Percentiles rank a stretch among this genome's conserved stretches.
Conservation (phyloP, 2,888 invertebrate genomes). For the Marronus borbonicus region DNA sequence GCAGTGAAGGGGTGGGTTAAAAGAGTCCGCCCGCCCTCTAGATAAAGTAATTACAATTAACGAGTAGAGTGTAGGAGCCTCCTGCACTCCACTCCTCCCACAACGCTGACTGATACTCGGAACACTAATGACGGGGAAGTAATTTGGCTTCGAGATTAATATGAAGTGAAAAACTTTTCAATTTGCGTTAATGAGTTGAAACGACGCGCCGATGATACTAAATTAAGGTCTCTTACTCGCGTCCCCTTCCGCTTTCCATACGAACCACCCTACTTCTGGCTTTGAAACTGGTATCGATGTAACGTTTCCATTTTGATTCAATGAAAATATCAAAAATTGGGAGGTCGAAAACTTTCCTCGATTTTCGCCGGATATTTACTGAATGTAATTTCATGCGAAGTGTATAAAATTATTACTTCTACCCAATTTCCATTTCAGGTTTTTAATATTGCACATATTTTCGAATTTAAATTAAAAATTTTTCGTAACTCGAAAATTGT, state of each 20-base stretch:
- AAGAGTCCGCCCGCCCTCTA: slow-evolving; percentile 40
- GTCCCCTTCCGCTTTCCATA: not conserved
- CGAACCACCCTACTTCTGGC: not conserved
- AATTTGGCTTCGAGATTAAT: slow-evolving; percentile 65
- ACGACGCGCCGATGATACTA: slow-evolving; percentile 50
- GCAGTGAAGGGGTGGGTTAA: slow-evolving; percentile 49
- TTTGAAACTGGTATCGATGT: slow-evolving; percentile 2
- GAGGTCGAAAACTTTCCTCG: too few species aligned
- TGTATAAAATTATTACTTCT: too few species aligned
- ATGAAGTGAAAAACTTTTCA: slow-evolving; percentile 63
- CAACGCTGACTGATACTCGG: slow-evolving; percentile 60
- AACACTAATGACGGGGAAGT: slow-evolving; percentile 65
- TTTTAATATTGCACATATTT: too few species aligned
- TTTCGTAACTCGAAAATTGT: too few species aligned
- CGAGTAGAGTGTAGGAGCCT: slow-evolving; percentile 55
- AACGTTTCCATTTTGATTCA: slow-evolving; percentile 26
- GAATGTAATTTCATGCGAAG: too few species aligned
- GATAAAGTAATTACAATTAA: slow-evolving; percentile 67
- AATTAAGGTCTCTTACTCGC: slow-evolving; percentile 39
- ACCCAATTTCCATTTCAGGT: too few species aligned
- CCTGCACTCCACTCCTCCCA: slow-evolving; percentile 49
- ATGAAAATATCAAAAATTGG: slow-evolving; percentile 13
- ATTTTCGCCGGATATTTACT: too few species aligned
- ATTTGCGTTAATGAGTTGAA: slow-evolving; percentile 56
- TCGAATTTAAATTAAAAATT: too few species aligned